Evolutionary conservation across 92 coral and sea anemone species (phyloP), one percentile per base, ranked within the genome.

Genomic region (Chrysogorgia sp.): DNA sequence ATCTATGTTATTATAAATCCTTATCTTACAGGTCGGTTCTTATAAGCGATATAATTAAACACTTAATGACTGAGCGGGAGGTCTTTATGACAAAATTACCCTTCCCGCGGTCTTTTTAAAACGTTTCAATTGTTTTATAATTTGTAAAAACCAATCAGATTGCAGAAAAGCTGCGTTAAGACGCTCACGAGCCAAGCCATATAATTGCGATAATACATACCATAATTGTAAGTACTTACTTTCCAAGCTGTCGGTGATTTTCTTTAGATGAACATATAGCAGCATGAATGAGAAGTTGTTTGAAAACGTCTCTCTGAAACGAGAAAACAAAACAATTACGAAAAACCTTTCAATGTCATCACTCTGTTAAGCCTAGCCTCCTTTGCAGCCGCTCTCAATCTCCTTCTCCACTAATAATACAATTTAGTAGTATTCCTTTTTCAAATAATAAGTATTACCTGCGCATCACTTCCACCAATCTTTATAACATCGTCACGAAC

Each of bases 281-380:
- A 20, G 93, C 86, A 67, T 92, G 69, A 32, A 85, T 89, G 58
- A 92, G 82, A 52, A 92, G 86, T 69, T 86, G 81, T 62, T 87
- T 82, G 75, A 86, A 92, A 25, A 92, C 84, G 63, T 89, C 93
- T 60, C 90, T 91, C 97, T 92, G 29, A 58, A 78, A 40, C 23
- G 58, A 52, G 61, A 35, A 13, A 12, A 58, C 59, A 63, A 32
- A 8, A 15, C 17, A 24, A 59, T 20, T 10, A 14, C 26, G 25
- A 26, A 49, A 0, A 28, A 12, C 10, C 14, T 4, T 25, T 9
- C 59, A 48, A 28, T 40, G 34, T 21, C n/a, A n/a, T 14, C 9
- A 33, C 59, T 14, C 13, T 47, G 20, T 15, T 26, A 33, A 15
- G 5, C 13, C 48, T 20, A 28, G 47, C 31, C 8, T 22, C 15